Evolutionary conservation across 2,888 invertebrate genomes (phyloP).

Genomic region (Nowickia ferox): DNA sequence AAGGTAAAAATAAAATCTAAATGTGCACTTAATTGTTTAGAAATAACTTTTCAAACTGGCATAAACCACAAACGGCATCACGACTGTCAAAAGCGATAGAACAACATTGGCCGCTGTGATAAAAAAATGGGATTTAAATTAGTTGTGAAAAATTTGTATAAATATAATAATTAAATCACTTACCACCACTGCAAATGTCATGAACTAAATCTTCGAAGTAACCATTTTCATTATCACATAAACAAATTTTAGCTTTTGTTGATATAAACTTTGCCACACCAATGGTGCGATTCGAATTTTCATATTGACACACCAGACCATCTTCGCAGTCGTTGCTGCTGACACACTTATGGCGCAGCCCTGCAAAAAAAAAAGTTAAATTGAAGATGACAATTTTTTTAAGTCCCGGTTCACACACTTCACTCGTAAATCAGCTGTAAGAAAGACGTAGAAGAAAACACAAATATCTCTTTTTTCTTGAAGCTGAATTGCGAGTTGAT

Average conservation of each 20-base stretch:
- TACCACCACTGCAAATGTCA: constrained; percentile 86
- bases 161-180: constrained; percentile 37
- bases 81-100: constrained; percentile 76
- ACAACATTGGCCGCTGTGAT: constrained; percentile 77
- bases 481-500: too few species aligned
- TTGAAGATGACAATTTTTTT: not conserved
- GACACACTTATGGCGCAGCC: constrained; percentile 85
- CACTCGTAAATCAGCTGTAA: too few species aligned
- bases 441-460: too few species aligned
- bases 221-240: constrained; percentile 86
- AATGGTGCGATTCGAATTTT: constrained; percentile 84
- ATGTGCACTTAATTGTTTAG: constrained; percentile 71
- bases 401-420: too few species aligned
- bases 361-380: constrained; percentile 71
- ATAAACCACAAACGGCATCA: constrained; percentile 77
- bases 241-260: constrained; percentile 85
- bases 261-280: constrained; percentile 83
- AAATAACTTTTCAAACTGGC: constrained; percentile 77
- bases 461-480: too few species aligned
- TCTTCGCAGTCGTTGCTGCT: constrained; percentile 87
- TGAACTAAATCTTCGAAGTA: constrained; percentile 85
- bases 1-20: not conserved
- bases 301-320: constrained; percentile 86
- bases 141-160: not conserved
- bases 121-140: not conserved